phyloP scores from a whole-genome alignment of 2,888 invertebrate species.

The Adineta ricciae region DNA sequence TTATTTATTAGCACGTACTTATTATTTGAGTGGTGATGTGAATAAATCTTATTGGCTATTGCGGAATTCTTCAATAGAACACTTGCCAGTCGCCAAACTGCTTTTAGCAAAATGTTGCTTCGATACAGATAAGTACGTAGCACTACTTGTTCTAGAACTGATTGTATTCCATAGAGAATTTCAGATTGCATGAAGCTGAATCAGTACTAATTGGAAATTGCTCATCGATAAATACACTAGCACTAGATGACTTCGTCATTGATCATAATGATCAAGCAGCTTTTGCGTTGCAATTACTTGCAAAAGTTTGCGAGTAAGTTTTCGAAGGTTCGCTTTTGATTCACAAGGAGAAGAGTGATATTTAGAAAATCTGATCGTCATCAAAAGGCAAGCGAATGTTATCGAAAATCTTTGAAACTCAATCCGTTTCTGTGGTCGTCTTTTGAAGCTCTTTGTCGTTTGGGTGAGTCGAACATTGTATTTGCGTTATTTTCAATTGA shows the following conservation, averaged over 20 bases:
- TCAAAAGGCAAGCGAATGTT: constrained; percentile 46
- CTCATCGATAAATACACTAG: not conserved
- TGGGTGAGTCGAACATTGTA: constrained; percentile 52
- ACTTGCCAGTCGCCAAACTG: constrained; percentile 56
- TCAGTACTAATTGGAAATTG: constrained; percentile 45
- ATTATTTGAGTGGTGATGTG: constrained; percentile 72
- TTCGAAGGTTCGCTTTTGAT: not conserved
- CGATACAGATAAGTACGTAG: constrained; percentile 71
- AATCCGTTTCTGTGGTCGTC: constrained; percentile 92
- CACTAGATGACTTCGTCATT: not conserved
- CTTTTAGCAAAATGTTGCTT: constrained; percentile 81
- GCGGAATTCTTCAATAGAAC: constrained; percentile 46
- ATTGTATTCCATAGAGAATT: not conserved
- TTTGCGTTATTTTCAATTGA: too few species aligned
- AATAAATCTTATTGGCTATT: constrained; percentile 78
- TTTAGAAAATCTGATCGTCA: constrained; percentile 31
- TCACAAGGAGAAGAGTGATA: not conserved
- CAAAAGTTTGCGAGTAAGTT: constrained; percentile 45
- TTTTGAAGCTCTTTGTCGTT: constrained; percentile 74
- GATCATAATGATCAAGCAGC: constrained; percentile 14
- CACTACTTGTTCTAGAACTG: too few species aligned
- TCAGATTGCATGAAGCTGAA: constrained; percentile 43
- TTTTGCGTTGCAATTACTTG: not conserved
- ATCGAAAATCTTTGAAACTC: constrained; percentile 65
- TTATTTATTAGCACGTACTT: constrained; percentile 82